Evolutionary conservation across 1,140 invertebrate genomes (phyloP), one percentile per base, ranked within the genome.

Genomic region (Nasonia giraulti): DNA sequence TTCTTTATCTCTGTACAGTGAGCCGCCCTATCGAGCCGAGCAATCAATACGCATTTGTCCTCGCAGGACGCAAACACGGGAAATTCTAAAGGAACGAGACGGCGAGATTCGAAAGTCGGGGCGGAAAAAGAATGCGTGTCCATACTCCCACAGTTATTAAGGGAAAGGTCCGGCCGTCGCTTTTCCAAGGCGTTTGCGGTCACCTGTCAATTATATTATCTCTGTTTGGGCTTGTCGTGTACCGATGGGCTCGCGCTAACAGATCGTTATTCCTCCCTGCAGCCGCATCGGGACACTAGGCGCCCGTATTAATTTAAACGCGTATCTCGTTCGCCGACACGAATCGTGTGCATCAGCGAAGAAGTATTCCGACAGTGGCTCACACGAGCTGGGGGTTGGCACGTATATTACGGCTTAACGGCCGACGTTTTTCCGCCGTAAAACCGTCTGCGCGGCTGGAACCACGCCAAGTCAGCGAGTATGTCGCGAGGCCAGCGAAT

Each of bases 191-290:
- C 23, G 17, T 77, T 68, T 31, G 44, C 6, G 68, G 77, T 79
- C 76, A 84, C 62, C 82, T 84, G 76, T 74, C 83, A 84, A 80
- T 84, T 84, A 83, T 84, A 83, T 3, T 47, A n/a, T 10, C 4
- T 11, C 68, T n/a, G 68, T 12, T 27, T 33, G 1, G 31, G 8
- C 31, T 75, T 14, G 80, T 74, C 14, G 20, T 62, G 55, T 47
- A 37, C 7, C n/a, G 40, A 23, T 71, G n/a, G 14, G 62, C 33
- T 27, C 11, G 14, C 10, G 80, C 14, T 7, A 71, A 71, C 7
- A 4, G 66, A 71, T 83, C 27, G 66, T 76, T 68, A 68, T 50
- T 76, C 33, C 74, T 12, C 37, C 68, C 31, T 14, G 27, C 27
- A 62, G 55, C 20, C 55, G 6, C 37, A 44, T 82, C 74, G 37